Base-by-base conservation (phyloP, 2,888 invertebrate species). In the Elysia crispata region DNA sequence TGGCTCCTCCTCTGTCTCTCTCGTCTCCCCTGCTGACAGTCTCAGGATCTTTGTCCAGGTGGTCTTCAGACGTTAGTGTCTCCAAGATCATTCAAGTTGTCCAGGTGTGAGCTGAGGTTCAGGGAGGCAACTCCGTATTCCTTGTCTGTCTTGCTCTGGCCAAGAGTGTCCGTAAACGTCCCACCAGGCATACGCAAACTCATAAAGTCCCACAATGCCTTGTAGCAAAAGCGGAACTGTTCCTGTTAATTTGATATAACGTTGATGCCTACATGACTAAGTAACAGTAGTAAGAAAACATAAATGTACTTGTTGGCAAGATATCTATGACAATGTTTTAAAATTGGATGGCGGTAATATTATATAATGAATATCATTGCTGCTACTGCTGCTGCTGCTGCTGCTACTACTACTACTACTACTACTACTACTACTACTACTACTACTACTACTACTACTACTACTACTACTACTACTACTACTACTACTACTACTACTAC, bases 221-320 rank as follows among this genome's bases (percentile, higher is more conserved):
- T 91, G 89, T 90, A 90, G 83, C 89, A 88, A 82, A 90, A 91
- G n/a, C 89, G 85, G 85, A 90, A 90, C 84, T 91, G 91, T 25
- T 90, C 90, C 91, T 91, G 86, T 18, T 6, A 41, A 41, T n/a
- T n/a, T n/a, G n/a, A n/a, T n/a, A n/a, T n/a, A n/a, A n/a, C n/a
- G n/a, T n/a, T n/a, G n/a, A n/a, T n/a, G n/a, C n/a, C n/a, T n/a
- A n/a, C n/a, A n/a, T n/a, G n/a, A n/a, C n/a, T n/a, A n/a, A n/a
- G n/a, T n/a, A n/a, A n/a, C n/a, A n/a, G n/a, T n/a, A n/a, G n/a
- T n/a, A n/a, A n/a, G n/a, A n/a, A n/a, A n/a, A n/a, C n/a, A n/a
- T n/a, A n/a, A n/a, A n/a, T n/a, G n/a, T n/a, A n/a, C n/a, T n/a
- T n/a, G n/a, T n/a, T n/a, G n/a, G n/a, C n/a, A n/a, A n/a, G n/a